phyloP scores from a whole-genome alignment of 2,888 invertebrate genomes.

The Listrodromus nycthemerus region DNA sequence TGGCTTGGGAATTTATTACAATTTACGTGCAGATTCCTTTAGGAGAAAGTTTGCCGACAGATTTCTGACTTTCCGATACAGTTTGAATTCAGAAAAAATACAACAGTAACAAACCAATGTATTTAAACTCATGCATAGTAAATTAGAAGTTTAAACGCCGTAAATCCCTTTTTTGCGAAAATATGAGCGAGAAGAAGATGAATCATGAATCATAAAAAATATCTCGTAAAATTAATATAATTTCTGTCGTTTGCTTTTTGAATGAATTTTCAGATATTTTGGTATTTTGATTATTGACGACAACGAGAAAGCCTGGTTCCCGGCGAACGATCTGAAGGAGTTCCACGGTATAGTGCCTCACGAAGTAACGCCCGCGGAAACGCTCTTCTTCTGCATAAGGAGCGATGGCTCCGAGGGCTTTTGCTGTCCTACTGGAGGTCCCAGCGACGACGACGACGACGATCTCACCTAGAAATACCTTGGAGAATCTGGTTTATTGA shows the following conservation, averaged over 20 bases:
- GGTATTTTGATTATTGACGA: constrained; percentile 93
- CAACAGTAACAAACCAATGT: no score
- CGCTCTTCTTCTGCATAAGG: constrained; percentile 92
- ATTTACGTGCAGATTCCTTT: no score
- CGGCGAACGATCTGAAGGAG: constrained; percentile 94
- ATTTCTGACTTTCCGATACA: no score
- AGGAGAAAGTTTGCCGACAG: no score
- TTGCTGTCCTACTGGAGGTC: constrained; percentile 90
- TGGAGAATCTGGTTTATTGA: constrained; percentile 66
- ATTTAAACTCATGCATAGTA: no score
- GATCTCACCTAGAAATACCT: constrained; percentile 74
- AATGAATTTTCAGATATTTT: constrained; percentile 87
- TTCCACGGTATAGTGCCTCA: constrained; percentile 95
- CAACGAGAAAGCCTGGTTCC: constrained; percentile 97
- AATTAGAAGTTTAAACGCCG: no score
- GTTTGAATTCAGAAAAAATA: no score
- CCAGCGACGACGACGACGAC: constrained; percentile 86
- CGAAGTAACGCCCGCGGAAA: constrained; percentile 91
- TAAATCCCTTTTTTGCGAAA: no score
- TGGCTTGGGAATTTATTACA: no score
- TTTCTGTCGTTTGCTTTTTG: constrained; percentile 11
- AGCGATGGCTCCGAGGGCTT: constrained; percentile 93
- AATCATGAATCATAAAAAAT: not conserved
- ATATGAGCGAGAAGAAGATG: no score
- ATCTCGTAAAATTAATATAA: constrained; percentile 22